These are phyloP conservation scores for Cyprinodon variegatus DNA, from an alignment of 2,113 vertebrate genomes.

Conservation along the genomic window DNA sequence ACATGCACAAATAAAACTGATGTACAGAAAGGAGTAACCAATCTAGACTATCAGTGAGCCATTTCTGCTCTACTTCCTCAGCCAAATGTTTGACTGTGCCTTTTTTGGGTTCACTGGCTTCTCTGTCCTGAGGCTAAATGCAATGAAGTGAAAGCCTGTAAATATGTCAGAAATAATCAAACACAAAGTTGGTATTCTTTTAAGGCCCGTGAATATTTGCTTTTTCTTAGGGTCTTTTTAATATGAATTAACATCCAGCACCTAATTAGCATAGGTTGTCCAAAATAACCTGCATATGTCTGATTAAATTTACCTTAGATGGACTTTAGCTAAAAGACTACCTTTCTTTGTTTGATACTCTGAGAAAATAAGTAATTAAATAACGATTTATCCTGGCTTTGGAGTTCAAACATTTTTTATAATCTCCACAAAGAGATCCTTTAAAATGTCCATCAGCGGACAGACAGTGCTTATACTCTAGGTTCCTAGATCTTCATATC, in stretches of 20 bases:
- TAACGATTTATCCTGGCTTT: background rate
- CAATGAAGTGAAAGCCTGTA: constrained; percentile 6
- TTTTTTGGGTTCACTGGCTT: constrained; percentile 40
- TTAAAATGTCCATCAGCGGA: background rate
- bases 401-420: background rate
- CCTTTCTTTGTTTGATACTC: background rate
- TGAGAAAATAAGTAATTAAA: background rate
- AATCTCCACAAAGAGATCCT: background rate
- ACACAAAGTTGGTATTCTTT: background rate
- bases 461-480: too few species aligned
- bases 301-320: background rate
- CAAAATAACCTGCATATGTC: background rate
- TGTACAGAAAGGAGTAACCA: constrained; percentile 12
- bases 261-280: background rate
- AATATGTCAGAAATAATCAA: constrained; percentile 14
- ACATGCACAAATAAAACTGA: constrained; percentile 28
- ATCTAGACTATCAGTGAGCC: constrained; percentile 32
- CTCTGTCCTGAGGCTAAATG: constrained; percentile 28
- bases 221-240: background rate
- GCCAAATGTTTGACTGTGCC: constrained; percentile 36
- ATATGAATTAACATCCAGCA: background rate
- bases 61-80: constrained; percentile 69
- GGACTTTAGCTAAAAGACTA: background rate
- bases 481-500: too few species aligned
- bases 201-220: background rate